phyloP scores from a whole-genome alignment of 1,140 invertebrate genomes.

The Eriocheir sinensis region DNA sequence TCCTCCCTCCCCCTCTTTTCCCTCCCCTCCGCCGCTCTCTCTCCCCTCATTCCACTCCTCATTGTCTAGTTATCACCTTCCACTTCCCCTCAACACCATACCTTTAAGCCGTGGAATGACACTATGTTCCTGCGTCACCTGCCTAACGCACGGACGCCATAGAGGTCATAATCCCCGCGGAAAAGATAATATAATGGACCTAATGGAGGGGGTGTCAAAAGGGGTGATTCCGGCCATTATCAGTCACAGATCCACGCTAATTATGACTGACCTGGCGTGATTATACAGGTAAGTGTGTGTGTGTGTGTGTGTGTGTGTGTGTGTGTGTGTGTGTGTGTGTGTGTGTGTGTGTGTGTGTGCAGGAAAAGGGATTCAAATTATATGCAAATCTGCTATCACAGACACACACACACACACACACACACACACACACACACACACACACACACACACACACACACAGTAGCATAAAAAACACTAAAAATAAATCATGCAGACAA shows the following conservation, averaged over 20 bases:
- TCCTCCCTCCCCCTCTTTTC: background rate
- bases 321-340: conserved; percentile 56
- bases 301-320: conserved; percentile 35
- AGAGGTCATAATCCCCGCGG: background rate
- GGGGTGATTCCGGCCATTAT: background rate
- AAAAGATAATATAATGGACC: background rate
- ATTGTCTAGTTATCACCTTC: background rate
- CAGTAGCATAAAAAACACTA: background rate
- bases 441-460: background rate
- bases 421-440: background rate
- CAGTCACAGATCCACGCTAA: background rate
- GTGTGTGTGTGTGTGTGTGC: conserved; percentile 1
- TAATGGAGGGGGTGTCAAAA: background rate
- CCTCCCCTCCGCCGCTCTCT: background rate
- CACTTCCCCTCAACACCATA: background rate
- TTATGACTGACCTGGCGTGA: background rate
- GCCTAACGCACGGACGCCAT: background rate
- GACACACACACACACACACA: background rate
- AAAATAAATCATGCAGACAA: too few relatives aligned
- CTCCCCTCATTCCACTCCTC: conserved; percentile 17
- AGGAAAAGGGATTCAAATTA: background rate
- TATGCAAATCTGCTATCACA: too few relatives aligned
- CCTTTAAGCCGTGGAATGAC: background rate
- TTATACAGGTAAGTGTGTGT: background rate
- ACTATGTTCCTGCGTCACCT: background rate